A percentile compares a stretch with the other conserved stretches of the same genome.
Conservation (phyloP, 2,797 vertebrate species). For the Peromyscus melanophrys region DNA sequence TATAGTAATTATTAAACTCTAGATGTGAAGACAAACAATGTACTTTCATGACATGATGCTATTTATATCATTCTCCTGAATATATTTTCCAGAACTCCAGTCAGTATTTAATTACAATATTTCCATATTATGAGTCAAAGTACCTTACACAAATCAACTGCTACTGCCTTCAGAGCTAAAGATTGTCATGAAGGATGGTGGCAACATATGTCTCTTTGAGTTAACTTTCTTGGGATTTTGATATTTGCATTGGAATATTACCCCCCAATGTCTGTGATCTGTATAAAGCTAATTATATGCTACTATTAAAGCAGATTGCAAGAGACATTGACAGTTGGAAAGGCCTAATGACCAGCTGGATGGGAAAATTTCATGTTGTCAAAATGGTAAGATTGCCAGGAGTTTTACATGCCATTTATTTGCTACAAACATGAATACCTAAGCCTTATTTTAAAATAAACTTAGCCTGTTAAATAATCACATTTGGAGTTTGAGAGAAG, state of each 20-base stretch:
- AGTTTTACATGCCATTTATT: slow-evolving; percentile 84
- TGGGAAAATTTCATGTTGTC: slow-evolving; percentile 83
- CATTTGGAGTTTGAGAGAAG: slow-evolving; percentile 39
- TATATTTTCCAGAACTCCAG: slow-evolving; percentile 79
- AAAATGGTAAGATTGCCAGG: slow-evolving; percentile 85
- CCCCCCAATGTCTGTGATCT: slow-evolving; percentile 85
- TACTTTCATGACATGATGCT: slow-evolving; percentile 15
- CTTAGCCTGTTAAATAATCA: slow-evolving; percentile 67
- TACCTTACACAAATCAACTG: slow-evolving; percentile 82
- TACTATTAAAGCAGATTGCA: slow-evolving; percentile 89
- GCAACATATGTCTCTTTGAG: slow-evolving; percentile 85
- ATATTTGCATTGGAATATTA: slow-evolving; percentile 85
- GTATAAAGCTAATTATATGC: slow-evolving; percentile 88
- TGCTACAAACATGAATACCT: slow-evolving; percentile 82
- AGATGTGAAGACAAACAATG: not conserved
- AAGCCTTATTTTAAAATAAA: slow-evolving; percentile 71
- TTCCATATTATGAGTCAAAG: slow-evolving; percentile 84
- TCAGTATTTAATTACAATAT: slow-evolving; percentile 82
- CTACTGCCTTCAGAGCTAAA: slow-evolving; percentile 79
- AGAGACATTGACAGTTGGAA: slow-evolving; percentile 89
- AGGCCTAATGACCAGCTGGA: slow-evolving; percentile 90
- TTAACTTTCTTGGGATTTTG: slow-evolving; percentile 86
- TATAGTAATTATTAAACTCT: slow-evolving; percentile 50
- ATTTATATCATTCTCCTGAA: slow-evolving; percentile 78
- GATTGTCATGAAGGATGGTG: slow-evolving; percentile 81